These are phyloP conservation scores for Pocillopora damicornis DNA, from an alignment of 64 coral and sea anemone genomes.

Conservation along the genomic window DNA sequence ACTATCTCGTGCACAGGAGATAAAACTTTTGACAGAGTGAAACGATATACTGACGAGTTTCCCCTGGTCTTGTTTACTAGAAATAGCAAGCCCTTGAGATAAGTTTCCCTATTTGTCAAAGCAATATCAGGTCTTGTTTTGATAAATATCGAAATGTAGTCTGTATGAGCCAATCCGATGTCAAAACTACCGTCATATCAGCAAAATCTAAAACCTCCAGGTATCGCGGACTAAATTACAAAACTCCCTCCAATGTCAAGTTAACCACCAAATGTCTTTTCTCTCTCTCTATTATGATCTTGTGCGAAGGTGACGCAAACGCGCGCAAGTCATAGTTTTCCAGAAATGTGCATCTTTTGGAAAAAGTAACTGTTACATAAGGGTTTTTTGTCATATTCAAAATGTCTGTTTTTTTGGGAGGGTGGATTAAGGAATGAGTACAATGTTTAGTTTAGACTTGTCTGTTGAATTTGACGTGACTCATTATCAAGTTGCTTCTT, in stretches of 20 bases:
- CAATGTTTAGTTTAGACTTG: conserved; percentile 22
- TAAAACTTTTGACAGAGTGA: conserved; percentile 31
- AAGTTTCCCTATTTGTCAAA: conserved; percentile 46
- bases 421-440: background rate
- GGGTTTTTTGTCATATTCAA: too few species aligned
- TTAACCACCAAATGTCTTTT: background rate
- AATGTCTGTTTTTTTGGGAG: background rate
- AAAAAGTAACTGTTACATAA: background rate
- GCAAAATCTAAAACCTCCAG: conserved; percentile 21
- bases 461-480: background rate
- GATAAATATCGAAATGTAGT: conserved; percentile 48
- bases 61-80: conserved; percentile 24
- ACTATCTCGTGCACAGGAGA: background rate
- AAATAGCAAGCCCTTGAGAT: conserved; percentile 46
- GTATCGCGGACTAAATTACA: conserved; percentile 15
- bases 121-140: conserved; percentile 32
- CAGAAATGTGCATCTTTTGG: background rate
- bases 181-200: conserved; percentile 11
- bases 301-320: background rate
- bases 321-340: background rate
- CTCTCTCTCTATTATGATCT: background rate
- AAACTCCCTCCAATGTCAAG: background rate
- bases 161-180: conserved; percentile 34
- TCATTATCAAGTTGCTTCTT: conserved; percentile 14
- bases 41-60: conserved; percentile 9